These are phyloP conservation scores for Abramis brama DNA, from an alignment of 2,113 vertebrate species.

Conservation along the genomic window DNA sequence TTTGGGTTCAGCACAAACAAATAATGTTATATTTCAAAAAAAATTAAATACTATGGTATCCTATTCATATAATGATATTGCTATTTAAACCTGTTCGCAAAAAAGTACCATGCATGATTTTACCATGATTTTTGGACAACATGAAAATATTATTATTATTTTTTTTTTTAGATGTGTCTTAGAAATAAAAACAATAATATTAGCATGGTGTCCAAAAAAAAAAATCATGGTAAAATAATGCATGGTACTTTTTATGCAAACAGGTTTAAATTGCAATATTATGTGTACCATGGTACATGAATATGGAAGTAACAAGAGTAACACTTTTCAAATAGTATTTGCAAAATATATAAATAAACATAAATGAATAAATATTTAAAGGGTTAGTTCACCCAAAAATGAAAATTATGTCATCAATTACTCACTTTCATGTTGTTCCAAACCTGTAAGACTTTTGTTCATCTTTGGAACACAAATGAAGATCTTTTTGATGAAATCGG, in stretches of 20 bases:
- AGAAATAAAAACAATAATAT: too few species aligned
- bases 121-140: neutral
- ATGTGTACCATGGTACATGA: neutral
- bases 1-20: slow-evolving; percentile 1
- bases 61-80: neutral
- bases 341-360: neutral
- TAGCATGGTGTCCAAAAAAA: too few species aligned
- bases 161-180: neutral
- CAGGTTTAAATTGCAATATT: too few species aligned
- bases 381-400: too few species aligned
- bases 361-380: neutral
- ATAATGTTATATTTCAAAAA: neutral
- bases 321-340: neutral
- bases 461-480: too few species aligned
- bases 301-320: neutral
- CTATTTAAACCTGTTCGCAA: neutral
- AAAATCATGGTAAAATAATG: too few species aligned
- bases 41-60: neutral
- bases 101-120: neutral
- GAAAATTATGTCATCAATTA: too few species aligned
- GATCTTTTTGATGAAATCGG: too few species aligned
- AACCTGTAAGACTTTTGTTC: too few species aligned
- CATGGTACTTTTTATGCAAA: too few species aligned
- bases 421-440: too few species aligned
- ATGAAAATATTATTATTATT: neutral